A percentile compares a stretch with the other conserved stretches of the same genome.
Conservation (phyloP, 1,140 invertebrate genomes). For the Propsilocerus akamusi region DNA sequence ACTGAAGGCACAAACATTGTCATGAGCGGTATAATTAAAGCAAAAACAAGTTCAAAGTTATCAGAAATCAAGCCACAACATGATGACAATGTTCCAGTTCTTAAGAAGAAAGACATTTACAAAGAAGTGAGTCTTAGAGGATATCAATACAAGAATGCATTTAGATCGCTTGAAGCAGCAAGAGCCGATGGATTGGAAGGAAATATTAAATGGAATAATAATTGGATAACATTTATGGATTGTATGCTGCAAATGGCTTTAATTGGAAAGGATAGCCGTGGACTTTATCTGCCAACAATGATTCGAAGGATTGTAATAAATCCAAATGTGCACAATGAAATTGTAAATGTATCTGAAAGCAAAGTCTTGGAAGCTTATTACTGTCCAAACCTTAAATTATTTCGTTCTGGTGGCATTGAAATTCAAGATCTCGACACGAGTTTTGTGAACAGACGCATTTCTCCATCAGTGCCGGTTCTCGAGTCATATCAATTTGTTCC, state of each 20-base stretch:
- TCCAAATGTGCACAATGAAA: slow-evolving; percentile 26
- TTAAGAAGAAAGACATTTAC: slow-evolving; percentile 73
- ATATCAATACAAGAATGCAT: slow-evolving; percentile 54
- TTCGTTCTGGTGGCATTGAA: slow-evolving; percentile 43
- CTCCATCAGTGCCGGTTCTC: slow-evolving; percentile 41
- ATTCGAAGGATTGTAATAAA: slow-evolving; percentile 46
- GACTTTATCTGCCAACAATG: slow-evolving; percentile 47
- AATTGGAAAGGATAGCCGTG: slow-evolving; percentile 36
- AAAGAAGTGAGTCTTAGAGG: slow-evolving; percentile 80
- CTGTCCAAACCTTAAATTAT: slow-evolving; percentile 18
- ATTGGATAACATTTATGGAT: slow-evolving; percentile 88
- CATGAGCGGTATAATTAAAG: too few species aligned
- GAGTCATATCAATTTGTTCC: slow-evolving; percentile 63
- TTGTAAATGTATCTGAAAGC: slow-evolving; percentile 8
- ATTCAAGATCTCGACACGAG: slow-evolving; percentile 48
- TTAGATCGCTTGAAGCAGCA: slow-evolving; percentile 16
- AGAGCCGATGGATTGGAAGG: slow-evolving; percentile 28
- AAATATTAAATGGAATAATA: slow-evolving; percentile 41
- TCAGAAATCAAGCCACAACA: too few species aligned
- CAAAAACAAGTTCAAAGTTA: too few species aligned
- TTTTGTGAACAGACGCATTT: slow-evolving; percentile 47
- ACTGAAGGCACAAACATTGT: too few species aligned
- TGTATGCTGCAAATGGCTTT: slow-evolving; percentile 85
- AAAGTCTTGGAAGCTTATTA: slow-evolving; percentile 20
- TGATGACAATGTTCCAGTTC: too few species aligned